Evolutionary conservation across 2,797 vertebrate genomes (phyloP).

Genomic region (Limosa lapponica): DNA sequence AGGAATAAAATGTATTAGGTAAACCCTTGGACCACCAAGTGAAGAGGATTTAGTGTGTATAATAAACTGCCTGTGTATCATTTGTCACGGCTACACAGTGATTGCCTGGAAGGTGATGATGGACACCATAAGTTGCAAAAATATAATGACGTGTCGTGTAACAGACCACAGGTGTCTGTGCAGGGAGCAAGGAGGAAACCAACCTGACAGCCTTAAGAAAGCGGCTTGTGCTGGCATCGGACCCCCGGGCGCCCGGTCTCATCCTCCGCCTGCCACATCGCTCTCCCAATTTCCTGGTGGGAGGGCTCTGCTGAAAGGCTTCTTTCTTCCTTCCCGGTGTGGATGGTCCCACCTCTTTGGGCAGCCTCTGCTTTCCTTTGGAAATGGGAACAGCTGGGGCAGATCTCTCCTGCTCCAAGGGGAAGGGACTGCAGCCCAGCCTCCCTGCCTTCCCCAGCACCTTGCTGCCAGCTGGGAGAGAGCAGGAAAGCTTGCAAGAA

Average conservation of each 20-base stretch:
- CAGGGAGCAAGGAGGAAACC: not conserved
- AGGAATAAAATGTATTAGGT: not conserved
- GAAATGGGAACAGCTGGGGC: not conserved
- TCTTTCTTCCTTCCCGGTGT: not conserved
- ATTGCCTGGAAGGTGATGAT: slow-evolving; percentile 52
- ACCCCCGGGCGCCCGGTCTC: not conserved
- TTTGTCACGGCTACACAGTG: not conserved
- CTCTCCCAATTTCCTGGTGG: not conserved
- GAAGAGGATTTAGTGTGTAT: slow-evolving; percentile 25
- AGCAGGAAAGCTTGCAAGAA: not conserved
- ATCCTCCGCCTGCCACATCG: fast-evolving
- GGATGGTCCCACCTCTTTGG: not conserved
- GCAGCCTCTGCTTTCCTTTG: not conserved
- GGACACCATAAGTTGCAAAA: slow-evolving; percentile 28
- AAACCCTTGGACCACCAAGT: slow-evolving; percentile 1
- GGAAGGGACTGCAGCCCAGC: fast-evolving
- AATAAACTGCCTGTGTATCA: slow-evolving; percentile 24
- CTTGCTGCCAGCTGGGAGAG: not conserved
- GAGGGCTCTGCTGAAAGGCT: not conserved
- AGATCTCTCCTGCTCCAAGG: not conserved
- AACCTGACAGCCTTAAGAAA: slow-evolving; percentile 11
- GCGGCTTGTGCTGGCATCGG: not conserved
- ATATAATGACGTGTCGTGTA: slow-evolving; percentile 31
- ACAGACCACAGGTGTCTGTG: slow-evolving; percentile 40
- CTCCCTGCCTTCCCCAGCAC: not conserved